phyloP scores from a whole-genome alignment of 2,113 vertebrate genomes.

The Neogobius melanostomus region DNA sequence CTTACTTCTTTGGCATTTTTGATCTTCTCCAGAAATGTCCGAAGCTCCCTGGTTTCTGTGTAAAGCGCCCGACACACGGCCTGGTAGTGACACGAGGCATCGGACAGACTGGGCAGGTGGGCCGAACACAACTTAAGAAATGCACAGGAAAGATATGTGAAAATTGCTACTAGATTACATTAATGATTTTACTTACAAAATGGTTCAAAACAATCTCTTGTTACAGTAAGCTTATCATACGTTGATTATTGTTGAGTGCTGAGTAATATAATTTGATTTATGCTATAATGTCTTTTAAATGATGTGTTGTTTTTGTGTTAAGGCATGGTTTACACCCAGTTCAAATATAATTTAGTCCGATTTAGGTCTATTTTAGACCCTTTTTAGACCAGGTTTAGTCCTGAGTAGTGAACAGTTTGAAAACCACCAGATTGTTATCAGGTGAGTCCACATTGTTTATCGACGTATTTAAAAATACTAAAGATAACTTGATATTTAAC shows the following conservation, averaged over 20 bases:
- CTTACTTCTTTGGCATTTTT: constrained; percentile 95
- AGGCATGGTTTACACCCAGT: too few relatives aligned
- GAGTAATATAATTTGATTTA: not conserved
- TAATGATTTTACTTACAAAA: not conserved
- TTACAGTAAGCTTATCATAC: too few relatives aligned
- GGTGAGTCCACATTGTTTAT: too few relatives aligned
- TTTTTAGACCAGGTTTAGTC: too few relatives aligned
- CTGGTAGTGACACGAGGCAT: constrained; percentile 91
- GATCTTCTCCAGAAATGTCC: constrained; percentile 95
- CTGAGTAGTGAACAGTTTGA: too few relatives aligned
- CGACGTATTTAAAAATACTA: too few relatives aligned
- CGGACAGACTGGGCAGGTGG: constrained; percentile 85
- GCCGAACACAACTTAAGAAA: constrained; percentile 83
- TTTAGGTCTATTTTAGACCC: too few relatives aligned
- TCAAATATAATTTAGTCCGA: too few relatives aligned
- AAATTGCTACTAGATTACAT: not conserved
- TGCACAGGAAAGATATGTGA: not conserved
- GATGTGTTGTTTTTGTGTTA: too few relatives aligned
- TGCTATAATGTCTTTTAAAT: too few relatives aligned
- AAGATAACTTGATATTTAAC: too few relatives aligned
- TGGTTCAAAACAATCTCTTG: not conserved
- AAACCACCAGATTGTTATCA: too few relatives aligned
- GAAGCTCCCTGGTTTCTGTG: constrained; percentile 92
- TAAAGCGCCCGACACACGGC: constrained; percentile 97
- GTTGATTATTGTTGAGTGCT: not conserved